Evolutionary conservation across 2,888 invertebrate species (phyloP).

Genomic region (Kryphioiulus occultus): DNA sequence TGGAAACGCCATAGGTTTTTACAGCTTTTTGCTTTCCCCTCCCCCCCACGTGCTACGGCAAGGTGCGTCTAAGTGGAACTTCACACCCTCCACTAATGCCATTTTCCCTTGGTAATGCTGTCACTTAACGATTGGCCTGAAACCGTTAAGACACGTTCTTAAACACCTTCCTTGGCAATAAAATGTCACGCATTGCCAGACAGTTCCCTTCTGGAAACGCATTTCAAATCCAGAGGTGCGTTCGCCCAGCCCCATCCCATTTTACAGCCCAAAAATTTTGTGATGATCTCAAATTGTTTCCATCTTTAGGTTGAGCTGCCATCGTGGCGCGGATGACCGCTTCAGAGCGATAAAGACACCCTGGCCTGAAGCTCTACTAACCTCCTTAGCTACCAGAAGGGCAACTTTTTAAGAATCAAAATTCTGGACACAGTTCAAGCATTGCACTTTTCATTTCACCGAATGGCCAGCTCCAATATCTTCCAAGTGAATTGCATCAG

Average conservation of each 20-base stretch:
- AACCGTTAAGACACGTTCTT: slow-evolving; percentile 24
- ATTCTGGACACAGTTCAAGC: background rate
- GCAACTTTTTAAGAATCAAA: background rate
- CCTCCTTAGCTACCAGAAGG: background rate
- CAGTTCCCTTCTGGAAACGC: background rate
- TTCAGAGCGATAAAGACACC: background rate
- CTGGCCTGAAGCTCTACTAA: background rate
- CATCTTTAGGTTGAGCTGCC: background rate
- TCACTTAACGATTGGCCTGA: slow-evolving; percentile 20
- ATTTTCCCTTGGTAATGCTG: slow-evolving; percentile 25
- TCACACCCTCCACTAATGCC: background rate
- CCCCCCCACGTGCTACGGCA: background rate
- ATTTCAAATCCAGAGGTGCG: background rate
- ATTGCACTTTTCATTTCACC: background rate
- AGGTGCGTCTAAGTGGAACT: background rate
- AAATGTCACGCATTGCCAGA: slow-evolving; percentile 19
- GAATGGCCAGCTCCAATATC: background rate
- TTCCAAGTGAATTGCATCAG: background rate
- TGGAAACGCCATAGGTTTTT: slow-evolving; percentile 21
- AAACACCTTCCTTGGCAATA: background rate
- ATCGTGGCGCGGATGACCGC: background rate
- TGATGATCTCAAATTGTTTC: background rate
- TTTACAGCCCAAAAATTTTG: background rate
- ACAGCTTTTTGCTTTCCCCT: background rate
- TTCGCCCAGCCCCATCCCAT: background rate